These are phyloP conservation scores for Phyllotreta cruciferae DNA, from an alignment of 2,888 invertebrate species.

Conservation along the genomic window DNA sequence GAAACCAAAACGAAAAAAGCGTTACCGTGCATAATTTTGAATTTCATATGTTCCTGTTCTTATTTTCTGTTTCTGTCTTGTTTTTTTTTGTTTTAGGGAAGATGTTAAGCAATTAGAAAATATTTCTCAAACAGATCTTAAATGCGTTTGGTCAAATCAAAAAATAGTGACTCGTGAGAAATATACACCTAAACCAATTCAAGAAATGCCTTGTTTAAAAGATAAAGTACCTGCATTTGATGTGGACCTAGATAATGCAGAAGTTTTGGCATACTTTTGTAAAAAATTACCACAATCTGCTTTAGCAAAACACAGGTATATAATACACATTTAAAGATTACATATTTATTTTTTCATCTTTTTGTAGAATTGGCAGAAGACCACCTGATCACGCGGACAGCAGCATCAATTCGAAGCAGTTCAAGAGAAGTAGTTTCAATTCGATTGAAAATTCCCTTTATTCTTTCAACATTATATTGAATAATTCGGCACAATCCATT, in stretches of 20 bases:
- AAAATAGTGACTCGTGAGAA: conserved; percentile 4
- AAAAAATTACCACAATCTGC: conserved; percentile 4
- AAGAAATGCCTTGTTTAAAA: conserved; percentile 17
- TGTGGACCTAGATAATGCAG: not conserved
- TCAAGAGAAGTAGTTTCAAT: too few species aligned
- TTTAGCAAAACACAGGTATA: conserved; percentile 5
- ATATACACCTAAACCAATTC: conserved; percentile 3
- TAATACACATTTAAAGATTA: not conserved
- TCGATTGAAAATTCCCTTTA: too few species aligned
- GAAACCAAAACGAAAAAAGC: conserved; percentile 2
- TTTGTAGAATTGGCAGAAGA: too few species aligned
- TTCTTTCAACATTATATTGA: too few species aligned
- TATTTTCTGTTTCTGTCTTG: not conserved
- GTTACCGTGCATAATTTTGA: conserved; percentile 3
- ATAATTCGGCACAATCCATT: too few species aligned
- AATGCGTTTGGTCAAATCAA: conserved; percentile 16
- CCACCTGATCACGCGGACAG: too few species aligned
- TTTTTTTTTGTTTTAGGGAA: conserved; percentile 21
- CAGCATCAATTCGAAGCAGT: too few species aligned
- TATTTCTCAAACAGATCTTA: conserved; percentile 14
- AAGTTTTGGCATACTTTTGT: conserved; percentile 1
- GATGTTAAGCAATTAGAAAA: not conserved
- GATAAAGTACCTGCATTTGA: not conserved
- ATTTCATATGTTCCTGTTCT: not conserved
- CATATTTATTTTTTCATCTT: too few species aligned